Evolutionary conservation across 2,113 vertebrate species (phyloP).

Genomic region (Merops nubicus): DNA sequence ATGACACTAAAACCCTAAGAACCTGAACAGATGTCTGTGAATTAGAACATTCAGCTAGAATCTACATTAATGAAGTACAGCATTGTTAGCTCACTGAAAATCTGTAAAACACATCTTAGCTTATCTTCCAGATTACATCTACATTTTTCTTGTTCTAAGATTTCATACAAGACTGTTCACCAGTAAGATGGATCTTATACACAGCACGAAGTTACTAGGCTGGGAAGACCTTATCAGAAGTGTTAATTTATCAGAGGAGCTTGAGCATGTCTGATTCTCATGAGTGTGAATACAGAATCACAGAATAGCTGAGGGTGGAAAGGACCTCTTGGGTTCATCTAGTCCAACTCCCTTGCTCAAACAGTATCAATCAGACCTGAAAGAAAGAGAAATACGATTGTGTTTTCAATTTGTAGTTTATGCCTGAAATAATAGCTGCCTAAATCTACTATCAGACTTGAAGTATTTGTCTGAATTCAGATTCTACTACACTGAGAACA

Average conservation of each 20-base stretch:
- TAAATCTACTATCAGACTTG: background rate
- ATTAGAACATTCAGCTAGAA: background rate
- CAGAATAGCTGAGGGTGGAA: background rate
- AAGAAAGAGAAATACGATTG: background rate
- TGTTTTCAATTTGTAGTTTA: background rate
- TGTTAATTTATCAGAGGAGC: background rate
- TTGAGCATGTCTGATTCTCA: background rate
- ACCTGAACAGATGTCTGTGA: background rate
- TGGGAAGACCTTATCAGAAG: background rate
- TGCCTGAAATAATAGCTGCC: background rate
- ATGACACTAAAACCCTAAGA: background rate
- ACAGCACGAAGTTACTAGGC: background rate
- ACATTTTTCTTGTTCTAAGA: background rate
- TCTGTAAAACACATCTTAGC: background rate
- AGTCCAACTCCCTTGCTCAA: background rate
- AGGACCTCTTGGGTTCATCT: background rate
- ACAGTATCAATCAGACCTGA: background rate
- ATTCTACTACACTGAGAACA: background rate
- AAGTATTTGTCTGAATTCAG: background rate
- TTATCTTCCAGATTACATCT: too few relatives aligned
- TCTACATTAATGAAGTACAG: fast-evolving
- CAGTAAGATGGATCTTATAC: background rate
- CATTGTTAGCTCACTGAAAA: background rate
- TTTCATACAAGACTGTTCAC: background rate
- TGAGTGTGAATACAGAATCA: background rate